phyloP scores from a whole-genome alignment of 2,113 vertebrate genomes.

The Toxostoma redivivum region DNA sequence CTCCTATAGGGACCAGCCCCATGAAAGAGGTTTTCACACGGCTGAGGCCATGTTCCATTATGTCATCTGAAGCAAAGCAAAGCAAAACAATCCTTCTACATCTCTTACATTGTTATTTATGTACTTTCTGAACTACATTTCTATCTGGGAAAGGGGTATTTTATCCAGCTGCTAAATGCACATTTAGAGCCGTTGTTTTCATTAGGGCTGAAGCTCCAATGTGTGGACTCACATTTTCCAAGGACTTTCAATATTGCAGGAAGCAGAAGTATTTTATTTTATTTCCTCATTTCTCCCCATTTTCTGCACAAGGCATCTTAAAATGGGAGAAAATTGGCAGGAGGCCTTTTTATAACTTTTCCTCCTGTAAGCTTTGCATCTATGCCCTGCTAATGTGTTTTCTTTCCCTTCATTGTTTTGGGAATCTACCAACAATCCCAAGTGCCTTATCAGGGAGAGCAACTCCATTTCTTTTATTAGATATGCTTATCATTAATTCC shows the following conservation, averaged over 20 bases:
- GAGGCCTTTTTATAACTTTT: not conserved
- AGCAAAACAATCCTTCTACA: not conserved
- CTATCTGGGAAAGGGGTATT: not conserved
- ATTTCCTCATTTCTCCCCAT: not conserved
- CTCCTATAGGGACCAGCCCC: accelerated
- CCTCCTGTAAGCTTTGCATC: not conserved
- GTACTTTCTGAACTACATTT: not conserved
- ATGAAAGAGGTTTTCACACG: accelerated
- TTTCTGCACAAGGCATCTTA: not conserved
- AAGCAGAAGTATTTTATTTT: not conserved
- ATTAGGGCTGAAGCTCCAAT: not conserved
- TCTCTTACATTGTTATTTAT: not conserved
- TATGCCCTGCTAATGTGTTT: not conserved
- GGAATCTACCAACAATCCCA: not conserved
- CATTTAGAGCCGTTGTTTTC: not conserved
- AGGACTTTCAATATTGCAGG: not conserved
- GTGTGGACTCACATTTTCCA: not conserved
- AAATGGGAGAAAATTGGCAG: not conserved
- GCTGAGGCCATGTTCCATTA: accelerated
- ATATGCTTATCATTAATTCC: not conserved
- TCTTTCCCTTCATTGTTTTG: not conserved
- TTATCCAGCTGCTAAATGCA: not conserved
- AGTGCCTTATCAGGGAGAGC: not conserved
- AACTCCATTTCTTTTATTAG: not conserved
- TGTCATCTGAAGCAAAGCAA: not conserved